Base-by-base conservation (phyloP, 2,797 vertebrate genomes). In the Emys orbicularis region DNA sequence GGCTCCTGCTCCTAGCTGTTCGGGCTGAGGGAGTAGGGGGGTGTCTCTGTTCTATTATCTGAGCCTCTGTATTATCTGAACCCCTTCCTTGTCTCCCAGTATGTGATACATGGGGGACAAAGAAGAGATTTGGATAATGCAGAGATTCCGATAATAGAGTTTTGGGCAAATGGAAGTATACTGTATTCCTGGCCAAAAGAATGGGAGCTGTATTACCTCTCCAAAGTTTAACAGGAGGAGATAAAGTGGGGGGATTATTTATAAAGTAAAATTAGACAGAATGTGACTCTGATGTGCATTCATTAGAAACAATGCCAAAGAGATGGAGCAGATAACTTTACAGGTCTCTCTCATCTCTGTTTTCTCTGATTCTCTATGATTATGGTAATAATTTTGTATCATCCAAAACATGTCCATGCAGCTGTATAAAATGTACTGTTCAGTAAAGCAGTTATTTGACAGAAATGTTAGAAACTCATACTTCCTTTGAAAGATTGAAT, bases 331-430 rank as follows among this genome's bases (percentile, higher is more conserved):
- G 41, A 88, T 54, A 57, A 92, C 47, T 87, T 50, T 56, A 79
- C 21, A 16, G 18, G 76, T 80, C 76, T 65, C 90, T 57, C 89
- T 72, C 84, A 81, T 87, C 79, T 90, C 91, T 53, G 79, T 83
- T 77, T 86, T 87, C 53, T 59, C 81, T n/a, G 84, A 89, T 88
- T 93, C 84, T 87, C 79, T 52, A 9, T 57, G 87, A 79, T 83
- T 83, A n/a, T 74, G 90, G 83, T 82, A 90, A 85, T 47, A 86
- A 56, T 65, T 94, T 52, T 76, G 21, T 0, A 3, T 21, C 93
- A 91, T 83, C 85, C 95, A 96, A 88, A 84, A 83, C 91, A 88
- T 1, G n/a, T 5, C 61, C 87, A 31, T 18, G 37, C 87, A 90
- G n/a, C 94, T 96, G 92, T 77, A 44, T 18, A 77, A 88, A 85